Conservation (phyloP, 2,113 vertebrate genomes). For the Vombatus ursinus region DNA sequence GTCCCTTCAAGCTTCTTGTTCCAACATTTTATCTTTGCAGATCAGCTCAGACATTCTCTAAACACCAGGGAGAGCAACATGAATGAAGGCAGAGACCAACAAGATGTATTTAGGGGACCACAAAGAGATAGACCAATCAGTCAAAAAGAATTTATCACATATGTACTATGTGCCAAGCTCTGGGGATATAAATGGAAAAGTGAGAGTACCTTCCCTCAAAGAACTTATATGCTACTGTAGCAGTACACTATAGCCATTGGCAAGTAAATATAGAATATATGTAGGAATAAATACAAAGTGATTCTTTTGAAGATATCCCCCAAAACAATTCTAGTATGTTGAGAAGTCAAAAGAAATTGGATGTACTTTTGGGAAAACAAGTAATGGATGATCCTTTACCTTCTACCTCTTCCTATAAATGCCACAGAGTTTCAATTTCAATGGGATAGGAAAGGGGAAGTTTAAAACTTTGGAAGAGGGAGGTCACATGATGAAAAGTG, state of each 20-base stretch:
- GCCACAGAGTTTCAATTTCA: neutral
- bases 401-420: neutral
- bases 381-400: neutral
- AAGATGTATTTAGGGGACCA: neutral
- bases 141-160: neutral
- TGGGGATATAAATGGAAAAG: neutral
- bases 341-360: neutral
- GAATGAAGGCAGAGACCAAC: neutral
- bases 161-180: neutral
- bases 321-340: neutral
- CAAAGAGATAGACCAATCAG: neutral
- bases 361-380: neutral
- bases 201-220: neutral
- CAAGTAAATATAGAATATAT: too few species aligned
- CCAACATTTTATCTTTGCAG: neutral
- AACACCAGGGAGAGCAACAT: too few species aligned
- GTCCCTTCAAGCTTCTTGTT: neutral
- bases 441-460: neutral
- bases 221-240: neutral
- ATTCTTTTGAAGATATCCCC: neutral
- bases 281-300: neutral
- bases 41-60: neutral
- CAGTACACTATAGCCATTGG: neutral
- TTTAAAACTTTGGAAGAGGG: neutral
- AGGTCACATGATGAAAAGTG: neutral